A percentile compares a stretch with the other conserved stretches of the same genome.
Evolutionary conservation across 2,888 invertebrate species (phyloP).

Genomic region (Autographa pulchrina): DNA sequence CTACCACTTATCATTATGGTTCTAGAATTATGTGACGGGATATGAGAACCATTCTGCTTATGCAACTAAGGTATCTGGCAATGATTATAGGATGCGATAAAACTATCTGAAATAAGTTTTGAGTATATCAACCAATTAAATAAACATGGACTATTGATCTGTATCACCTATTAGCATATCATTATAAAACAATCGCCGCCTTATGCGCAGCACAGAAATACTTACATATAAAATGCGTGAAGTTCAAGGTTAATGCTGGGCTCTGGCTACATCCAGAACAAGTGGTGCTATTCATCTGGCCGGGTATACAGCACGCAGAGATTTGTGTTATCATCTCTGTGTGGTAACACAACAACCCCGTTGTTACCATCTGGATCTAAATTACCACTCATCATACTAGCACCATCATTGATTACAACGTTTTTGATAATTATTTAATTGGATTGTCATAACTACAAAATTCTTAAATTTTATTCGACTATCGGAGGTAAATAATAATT

Average conservation of each 20-base stretch:
- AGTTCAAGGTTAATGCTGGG: background rate
- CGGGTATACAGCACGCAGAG: background rate
- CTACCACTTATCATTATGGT: background rate
- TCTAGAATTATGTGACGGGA: background rate
- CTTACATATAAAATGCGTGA: background rate
- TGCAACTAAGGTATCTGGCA: background rate
- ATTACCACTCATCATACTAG: too few species aligned
- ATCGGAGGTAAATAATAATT: too few species aligned
- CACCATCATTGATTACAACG: too few species aligned
- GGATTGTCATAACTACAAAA: too few species aligned
- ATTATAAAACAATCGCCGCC: slow-evolving; percentile 9
- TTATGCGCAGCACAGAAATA: background rate
- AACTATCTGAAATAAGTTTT: background rate
- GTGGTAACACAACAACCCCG: background rate
- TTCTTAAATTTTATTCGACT: too few species aligned
- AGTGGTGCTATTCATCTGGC: background rate
- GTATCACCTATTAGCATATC: slow-evolving; percentile 1
- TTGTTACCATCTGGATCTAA: background rate
- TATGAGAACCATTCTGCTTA: background rate
- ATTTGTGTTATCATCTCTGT: background rate
- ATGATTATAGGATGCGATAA: background rate
- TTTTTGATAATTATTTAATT: too few species aligned
- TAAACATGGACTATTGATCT: slow-evolving; percentile 17
- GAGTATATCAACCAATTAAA: slow-evolving; percentile 11
- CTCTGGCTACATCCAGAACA: background rate